These are phyloP conservation scores for Mormoops blainvillei DNA, from an alignment of 2,113 vertebrate genomes.

Conservation along the genomic window DNA sequence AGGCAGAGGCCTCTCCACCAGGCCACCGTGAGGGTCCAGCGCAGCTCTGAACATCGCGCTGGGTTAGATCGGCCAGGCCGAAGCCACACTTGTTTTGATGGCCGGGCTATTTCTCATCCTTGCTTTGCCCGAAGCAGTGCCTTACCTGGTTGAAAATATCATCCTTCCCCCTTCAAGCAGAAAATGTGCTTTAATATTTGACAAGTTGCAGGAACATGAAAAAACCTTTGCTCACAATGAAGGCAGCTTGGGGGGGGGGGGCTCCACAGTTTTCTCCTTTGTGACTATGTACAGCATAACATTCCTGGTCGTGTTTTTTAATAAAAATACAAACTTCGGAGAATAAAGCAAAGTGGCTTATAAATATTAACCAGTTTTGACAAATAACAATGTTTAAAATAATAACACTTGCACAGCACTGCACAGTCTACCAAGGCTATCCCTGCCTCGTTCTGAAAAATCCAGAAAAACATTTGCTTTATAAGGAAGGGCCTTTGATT, in stretches of 20 bases:
- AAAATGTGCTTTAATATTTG: conserved; percentile 22
- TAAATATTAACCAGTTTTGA: conserved; percentile 43
- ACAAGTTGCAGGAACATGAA: background rate
- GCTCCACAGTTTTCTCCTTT: background rate
- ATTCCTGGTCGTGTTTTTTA: background rate
- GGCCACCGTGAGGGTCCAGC: fast-evolving
- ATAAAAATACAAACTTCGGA: conserved; percentile 29
- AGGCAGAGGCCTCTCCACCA: background rate
- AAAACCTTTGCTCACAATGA: background rate
- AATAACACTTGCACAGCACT: background rate
- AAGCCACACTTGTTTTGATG: background rate
- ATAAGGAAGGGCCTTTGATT: background rate
- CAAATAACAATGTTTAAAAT: background rate
- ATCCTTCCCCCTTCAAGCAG: background rate
- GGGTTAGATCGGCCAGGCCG: background rate
- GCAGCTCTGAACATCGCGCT: background rate
- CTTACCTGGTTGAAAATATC: background rate
- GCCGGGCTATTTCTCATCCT: conserved; percentile 9
- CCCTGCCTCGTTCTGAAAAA: background rate
- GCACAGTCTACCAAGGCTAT: background rate
- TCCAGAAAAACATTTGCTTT: background rate
- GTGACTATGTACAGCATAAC: conserved; percentile 13
- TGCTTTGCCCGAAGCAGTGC: background rate
- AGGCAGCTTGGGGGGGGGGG: background rate
- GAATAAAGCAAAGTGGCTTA: background rate